These are phyloP conservation scores for Macrophya alboannulata DNA, from an alignment of 2,888 invertebrate species.

Conservation along the genomic window DNA sequence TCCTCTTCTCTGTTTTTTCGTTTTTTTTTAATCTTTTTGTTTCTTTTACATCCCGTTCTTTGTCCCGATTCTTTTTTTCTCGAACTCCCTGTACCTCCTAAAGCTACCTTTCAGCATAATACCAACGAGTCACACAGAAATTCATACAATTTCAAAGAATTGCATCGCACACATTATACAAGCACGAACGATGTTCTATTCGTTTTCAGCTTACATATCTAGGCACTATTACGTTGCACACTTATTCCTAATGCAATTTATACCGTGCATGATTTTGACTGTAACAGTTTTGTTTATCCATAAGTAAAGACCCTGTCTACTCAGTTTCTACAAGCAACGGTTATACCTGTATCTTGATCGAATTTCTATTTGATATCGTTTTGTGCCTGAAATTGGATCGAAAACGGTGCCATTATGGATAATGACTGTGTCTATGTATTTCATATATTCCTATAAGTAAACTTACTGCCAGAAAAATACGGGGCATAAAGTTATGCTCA, in stretches of 20 bases:
- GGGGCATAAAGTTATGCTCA: background rate
- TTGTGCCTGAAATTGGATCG: background rate
- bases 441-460: background rate
- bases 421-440: background rate
- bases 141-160: background rate
- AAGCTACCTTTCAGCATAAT: background rate
- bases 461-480: no score
- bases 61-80: background rate
- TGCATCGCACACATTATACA: background rate
- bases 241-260: background rate
- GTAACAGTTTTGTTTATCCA: background rate
- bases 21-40: background rate
- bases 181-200: background rate
- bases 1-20: background rate
- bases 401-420: background rate
- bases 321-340: no score
- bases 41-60: background rate
- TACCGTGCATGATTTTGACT: background rate
- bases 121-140: background rate
- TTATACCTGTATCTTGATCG: background rate
- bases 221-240: no score
- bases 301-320: background rate
- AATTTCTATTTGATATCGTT: background rate
- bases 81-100: background rate
- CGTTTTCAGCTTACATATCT: no score